These are phyloP conservation scores for Megaleporinus macrocephalus DNA, from an alignment of 2,113 vertebrate genomes.

Conservation along the genomic window DNA sequence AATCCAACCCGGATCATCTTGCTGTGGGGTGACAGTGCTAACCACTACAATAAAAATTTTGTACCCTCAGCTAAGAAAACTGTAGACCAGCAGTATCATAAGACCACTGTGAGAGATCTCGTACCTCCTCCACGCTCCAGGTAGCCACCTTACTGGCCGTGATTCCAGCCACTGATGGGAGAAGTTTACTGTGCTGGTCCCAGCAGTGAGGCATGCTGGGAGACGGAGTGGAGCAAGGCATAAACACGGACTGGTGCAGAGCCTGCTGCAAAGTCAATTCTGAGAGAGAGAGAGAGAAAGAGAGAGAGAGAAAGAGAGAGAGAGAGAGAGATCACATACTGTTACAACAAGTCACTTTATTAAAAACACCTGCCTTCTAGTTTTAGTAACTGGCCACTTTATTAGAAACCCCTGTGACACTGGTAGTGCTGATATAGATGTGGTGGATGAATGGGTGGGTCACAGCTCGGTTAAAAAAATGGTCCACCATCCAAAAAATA, in stretches of 20 bases:
- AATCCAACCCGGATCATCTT: too few species aligned
- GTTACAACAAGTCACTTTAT: background rate
- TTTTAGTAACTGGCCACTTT: background rate
- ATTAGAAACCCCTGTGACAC: too few species aligned
- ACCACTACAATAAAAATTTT: too few species aligned
- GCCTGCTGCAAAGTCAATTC: slow-evolving; percentile 74
- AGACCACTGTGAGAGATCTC: background rate
- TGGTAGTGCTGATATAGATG: too few species aligned
- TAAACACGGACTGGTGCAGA: slow-evolving; percentile 80
- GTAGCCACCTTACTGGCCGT: slow-evolving; percentile 87
- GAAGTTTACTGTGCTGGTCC: slow-evolving; percentile 89
- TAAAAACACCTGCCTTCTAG: background rate
- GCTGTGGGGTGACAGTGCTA: too few species aligned
- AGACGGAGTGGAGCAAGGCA: slow-evolving; percentile 80
- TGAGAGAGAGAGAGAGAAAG: slow-evolving; percentile 17
- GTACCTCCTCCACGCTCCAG: slow-evolving; percentile 86
- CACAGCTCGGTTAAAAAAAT: too few species aligned
- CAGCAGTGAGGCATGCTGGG: slow-evolving; percentile 83
- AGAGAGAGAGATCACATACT: background rate
- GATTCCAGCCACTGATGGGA: slow-evolving; percentile 86
- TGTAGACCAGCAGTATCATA: too few species aligned
- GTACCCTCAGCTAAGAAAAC: too few species aligned
- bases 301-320: slow-evolving; percentile 13
- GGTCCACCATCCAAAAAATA: too few species aligned
- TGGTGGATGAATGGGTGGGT: too few species aligned